phyloP scores from a whole-genome alignment of 2,113 vertebrate genomes.

The Coracopsis vasa region DNA sequence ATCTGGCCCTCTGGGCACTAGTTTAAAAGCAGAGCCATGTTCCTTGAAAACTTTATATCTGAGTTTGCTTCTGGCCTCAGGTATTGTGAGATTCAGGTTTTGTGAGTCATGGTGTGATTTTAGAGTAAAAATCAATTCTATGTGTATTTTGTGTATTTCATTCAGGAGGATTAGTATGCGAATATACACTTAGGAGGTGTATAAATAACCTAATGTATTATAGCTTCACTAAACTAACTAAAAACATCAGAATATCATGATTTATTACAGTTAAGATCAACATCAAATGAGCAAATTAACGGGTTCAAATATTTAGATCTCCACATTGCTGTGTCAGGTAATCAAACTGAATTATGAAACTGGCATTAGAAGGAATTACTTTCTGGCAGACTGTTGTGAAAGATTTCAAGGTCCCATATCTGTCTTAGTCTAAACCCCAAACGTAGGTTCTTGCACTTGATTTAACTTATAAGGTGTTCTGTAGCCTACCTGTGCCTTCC shows the following conservation, averaged over 20 bases:
- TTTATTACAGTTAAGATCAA: background rate
- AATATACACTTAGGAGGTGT: background rate
- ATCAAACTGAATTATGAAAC: background rate
- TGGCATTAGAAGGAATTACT: background rate
- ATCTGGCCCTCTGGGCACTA: background rate
- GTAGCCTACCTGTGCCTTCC: background rate
- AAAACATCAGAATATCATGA: background rate
- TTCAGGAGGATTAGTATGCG: background rate
- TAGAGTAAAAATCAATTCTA: background rate
- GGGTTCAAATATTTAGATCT: background rate
- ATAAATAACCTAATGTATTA: background rate
- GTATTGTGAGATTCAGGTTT: background rate
- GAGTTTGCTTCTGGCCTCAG: background rate
- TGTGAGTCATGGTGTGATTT: background rate
- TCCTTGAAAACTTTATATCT: background rate
- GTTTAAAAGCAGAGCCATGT: background rate
- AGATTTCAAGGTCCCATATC: background rate
- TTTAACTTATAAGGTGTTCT: background rate
- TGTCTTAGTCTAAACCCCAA: background rate
- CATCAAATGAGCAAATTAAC: background rate
- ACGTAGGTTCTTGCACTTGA: background rate
- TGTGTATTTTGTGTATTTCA: background rate
- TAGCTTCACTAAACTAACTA: background rate
- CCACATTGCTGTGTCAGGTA: background rate
- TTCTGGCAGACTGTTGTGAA: background rate